A percentile compares a stretch with the other conserved stretches of the same genome.
These are phyloP conservation scores for Entelurus aequoreus DNA, from an alignment of 2,113 vertebrate species.

Conservation along the genomic window DNA sequence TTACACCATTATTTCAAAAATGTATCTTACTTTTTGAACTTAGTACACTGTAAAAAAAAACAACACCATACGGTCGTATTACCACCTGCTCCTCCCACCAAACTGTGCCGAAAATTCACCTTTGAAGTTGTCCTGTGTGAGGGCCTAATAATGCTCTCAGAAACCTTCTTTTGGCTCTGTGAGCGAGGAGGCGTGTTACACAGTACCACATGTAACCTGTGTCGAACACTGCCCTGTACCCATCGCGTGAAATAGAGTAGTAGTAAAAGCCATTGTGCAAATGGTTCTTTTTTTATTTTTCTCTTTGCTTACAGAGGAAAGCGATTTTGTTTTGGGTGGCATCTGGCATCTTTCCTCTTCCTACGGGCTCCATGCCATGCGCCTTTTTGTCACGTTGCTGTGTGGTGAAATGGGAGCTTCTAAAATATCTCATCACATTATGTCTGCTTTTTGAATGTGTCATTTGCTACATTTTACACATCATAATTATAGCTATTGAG, in stretches of 20 bases:
- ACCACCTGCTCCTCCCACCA: slow-evolving; percentile 45
- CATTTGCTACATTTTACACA: slow-evolving; percentile 46
- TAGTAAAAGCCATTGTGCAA: not conserved
- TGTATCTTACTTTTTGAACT: slow-evolving; percentile 40
- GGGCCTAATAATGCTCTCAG: slow-evolving; percentile 61
- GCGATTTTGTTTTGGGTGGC: slow-evolving; percentile 49
- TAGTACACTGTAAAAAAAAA: not conserved
- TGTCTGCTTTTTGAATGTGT: slow-evolving; percentile 47
- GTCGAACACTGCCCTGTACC: slow-evolving; percentile 11
- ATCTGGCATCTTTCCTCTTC: slow-evolving; percentile 61
- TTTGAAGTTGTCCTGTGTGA: slow-evolving; percentile 56
- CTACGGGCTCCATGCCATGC: slow-evolving; percentile 56
- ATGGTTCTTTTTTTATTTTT: slow-evolving; percentile 28
- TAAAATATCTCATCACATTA: slow-evolving; percentile 49
- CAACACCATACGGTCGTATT: slow-evolving; percentile 50
- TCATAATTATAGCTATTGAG: slow-evolving; percentile 30
- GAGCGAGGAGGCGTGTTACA: slow-evolving; percentile 28
- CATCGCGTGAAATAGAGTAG: not conserved
- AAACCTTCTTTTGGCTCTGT: slow-evolving; percentile 46
- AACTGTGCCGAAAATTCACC: slow-evolving; percentile 43
- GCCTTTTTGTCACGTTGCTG: slow-evolving; percentile 61
- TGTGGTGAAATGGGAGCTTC: slow-evolving; percentile 52
- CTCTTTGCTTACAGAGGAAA: slow-evolving; percentile 29
- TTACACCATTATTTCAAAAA: not conserved
- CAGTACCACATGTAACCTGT: slow-evolving; percentile 9